Percentiles rank a stretch among this genome's conserved stretches.
These are phyloP conservation scores for Drymodes brunneopygia DNA, from an alignment of 2,113 vertebrate species.

Conservation along the genomic window DNA sequence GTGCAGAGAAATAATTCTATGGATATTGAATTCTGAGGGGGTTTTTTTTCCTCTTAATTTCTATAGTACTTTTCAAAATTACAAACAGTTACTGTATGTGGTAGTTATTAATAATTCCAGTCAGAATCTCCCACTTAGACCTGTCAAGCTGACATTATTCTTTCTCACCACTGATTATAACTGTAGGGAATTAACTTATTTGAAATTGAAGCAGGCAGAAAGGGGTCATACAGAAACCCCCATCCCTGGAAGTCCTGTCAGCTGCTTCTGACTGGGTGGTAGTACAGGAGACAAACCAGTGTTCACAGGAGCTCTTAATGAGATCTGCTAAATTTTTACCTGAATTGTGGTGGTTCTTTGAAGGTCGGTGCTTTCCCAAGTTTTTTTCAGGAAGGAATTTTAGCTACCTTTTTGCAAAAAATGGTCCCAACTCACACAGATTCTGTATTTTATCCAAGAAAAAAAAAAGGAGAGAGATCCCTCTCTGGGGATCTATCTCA, in stretches of 20 bases:
- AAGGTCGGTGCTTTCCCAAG: neutral
- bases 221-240: neutral
- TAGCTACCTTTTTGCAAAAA: neutral
- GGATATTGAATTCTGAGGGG: neutral
- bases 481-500: too few relatives aligned
- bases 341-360: neutral
- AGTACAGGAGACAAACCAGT: neutral
- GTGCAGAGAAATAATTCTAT: neutral
- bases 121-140: neutral
- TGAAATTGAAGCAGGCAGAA: neutral
- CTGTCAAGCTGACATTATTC: neutral
- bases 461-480: too few relatives aligned
- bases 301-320: neutral
- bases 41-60: neutral
- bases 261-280: neutral
- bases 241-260: neutral
- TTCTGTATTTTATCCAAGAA: neutral
- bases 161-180: neutral
- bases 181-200: neutral
- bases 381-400: neutral
- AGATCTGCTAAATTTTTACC: neutral
- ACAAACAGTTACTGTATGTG: neutral
- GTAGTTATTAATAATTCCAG: neutral
- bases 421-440: neutral
- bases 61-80: neutral